These are phyloP conservation scores for Priocnemis perturbator DNA, from an alignment of 2,888 invertebrate genomes.

Conservation along the genomic window DNA sequence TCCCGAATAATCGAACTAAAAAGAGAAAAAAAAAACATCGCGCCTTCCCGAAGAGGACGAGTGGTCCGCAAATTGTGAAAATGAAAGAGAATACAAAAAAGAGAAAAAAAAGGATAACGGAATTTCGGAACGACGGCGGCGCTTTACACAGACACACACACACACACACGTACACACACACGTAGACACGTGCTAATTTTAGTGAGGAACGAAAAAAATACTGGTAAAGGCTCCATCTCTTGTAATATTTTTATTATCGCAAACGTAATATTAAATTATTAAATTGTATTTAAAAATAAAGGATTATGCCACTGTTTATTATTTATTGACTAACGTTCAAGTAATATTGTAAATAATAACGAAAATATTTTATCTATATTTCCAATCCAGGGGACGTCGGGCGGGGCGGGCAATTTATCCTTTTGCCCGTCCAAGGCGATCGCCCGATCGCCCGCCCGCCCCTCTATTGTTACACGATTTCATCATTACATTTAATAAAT, in stretches of 20 bases:
- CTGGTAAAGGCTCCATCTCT: slow-evolving; percentile 72
- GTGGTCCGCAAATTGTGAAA: not conserved
- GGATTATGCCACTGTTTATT: slow-evolving; percentile 73
- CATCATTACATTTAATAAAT: slow-evolving; percentile 76
- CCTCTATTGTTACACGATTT: slow-evolving; percentile 74
- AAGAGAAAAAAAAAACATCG: not conserved
- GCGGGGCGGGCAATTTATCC: slow-evolving; percentile 51
- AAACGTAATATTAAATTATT: slow-evolving; percentile 68
- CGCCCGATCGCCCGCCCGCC: slow-evolving; percentile 55
- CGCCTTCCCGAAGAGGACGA: not conserved
- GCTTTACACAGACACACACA: slow-evolving; percentile 17
- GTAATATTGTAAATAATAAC: slow-evolving; percentile 75
- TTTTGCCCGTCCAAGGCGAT: slow-evolving; percentile 56
- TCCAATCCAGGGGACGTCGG: slow-evolving; percentile 69
- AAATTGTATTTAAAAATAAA: slow-evolving; percentile 64
- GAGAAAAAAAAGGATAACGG: not conserved
- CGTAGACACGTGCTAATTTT: slow-evolving; percentile 50
- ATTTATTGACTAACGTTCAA: slow-evolving; percentile 74
- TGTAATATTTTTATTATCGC: slow-evolving; percentile 75
- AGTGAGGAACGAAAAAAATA: slow-evolving; percentile 54
- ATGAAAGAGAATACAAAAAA: too few relatives aligned
- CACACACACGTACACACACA: slow-evolving; percentile 32
- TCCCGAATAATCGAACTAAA: too few relatives aligned
- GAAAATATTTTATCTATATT: slow-evolving; percentile 76
- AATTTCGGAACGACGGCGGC: slow-evolving; percentile 40